phyloP scores from a whole-genome alignment of 2,797 vertebrate genomes.

The Thunnus albacares region DNA sequence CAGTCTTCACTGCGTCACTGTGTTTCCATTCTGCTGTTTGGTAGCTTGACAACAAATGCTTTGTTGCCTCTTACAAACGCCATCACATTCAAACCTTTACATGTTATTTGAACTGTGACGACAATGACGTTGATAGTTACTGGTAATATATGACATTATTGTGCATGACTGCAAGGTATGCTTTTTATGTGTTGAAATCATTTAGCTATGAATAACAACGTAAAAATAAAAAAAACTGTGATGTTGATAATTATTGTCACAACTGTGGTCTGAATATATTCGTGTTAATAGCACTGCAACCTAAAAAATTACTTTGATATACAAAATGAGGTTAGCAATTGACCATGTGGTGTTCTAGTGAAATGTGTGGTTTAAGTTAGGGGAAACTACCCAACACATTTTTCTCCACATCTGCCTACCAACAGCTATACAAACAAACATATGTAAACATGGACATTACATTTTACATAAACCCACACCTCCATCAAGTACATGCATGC shows the following conservation, averaged over 20 bases:
- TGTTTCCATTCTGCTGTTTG: slow-evolving; percentile 71
- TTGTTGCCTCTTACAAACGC: slow-evolving; percentile 57
- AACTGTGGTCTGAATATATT: slow-evolving; percentile 7
- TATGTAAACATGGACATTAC: slow-evolving; percentile 37
- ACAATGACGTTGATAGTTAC: slow-evolving; percentile 17
- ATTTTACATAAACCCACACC: slow-evolving; percentile 32
- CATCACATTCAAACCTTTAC: slow-evolving; percentile 29
- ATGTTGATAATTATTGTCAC: slow-evolving; percentile 9
- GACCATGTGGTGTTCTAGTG: slow-evolving; percentile 62
- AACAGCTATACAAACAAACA: slow-evolving; percentile 41
- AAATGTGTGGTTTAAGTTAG: slow-evolving; percentile 72
- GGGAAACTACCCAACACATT: slow-evolving; percentile 43
- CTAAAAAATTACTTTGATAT: slow-evolving; percentile 44
- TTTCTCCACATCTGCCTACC: slow-evolving; percentile 34
- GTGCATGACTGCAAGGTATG: background rate
- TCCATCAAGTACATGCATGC: background rate
- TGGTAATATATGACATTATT: background rate
- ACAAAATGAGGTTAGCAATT: slow-evolving; percentile 63
- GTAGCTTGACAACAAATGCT: slow-evolving; percentile 68
- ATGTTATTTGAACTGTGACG: slow-evolving; percentile 30
- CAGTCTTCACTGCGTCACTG: slow-evolving; percentile 67
- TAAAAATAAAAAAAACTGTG: background rate
- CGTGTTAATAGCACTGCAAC: slow-evolving; percentile 22
- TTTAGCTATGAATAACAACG: background rate
- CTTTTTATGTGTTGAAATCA: background rate